Evolutionary conservation across 1,140 invertebrate genomes (phyloP), one percentile per base, ranked within the genome.

Genomic region (Drosophila setifemur): DNA sequence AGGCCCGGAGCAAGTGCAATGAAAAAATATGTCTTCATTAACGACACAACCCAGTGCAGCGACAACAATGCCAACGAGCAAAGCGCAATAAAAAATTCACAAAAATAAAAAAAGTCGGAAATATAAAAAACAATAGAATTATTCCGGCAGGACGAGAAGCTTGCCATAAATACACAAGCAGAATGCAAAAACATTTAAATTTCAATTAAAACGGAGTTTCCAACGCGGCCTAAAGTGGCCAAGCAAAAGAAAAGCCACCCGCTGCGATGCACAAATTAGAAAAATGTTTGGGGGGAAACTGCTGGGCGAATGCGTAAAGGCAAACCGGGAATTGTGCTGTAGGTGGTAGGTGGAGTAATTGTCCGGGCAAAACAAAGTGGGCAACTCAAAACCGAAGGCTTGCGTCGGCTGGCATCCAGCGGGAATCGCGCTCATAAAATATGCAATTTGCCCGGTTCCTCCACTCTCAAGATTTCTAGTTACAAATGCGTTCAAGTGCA

Each of bases 11-110:
- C 52, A 42, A 67, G 29, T 57, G 73, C 57, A 50, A 83, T 85
- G 78, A 85, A 85, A 85, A 85, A 85, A 85, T 79, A 85, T 85
- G 81, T 85, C 81, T 85, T 85, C 81, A 85, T 85, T 85, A 85
- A 76, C 67, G 72, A 86, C 73, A 78, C 66, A 83, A 85, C 57
- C 64, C 73, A 73, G 48, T 61, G 70, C 70, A 85, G 58, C 60
- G 60, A 47, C 75, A 78, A 79, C 81, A 82, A 82, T 66, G 71
- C 76, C 54, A 66, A 60, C 40, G 47, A 54, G 49, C 61, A 42
- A 37, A 69, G 35, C 40, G 44, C 42, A 50, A 49, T 35, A 69
- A 47, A 69, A 75, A 52, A 28, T 26, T 16, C 16, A 33, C 23
- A 47, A 33, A 25, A 49, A 29, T 52, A 37, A 49, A 64, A 44